Evolutionary conservation across 2,888 invertebrate genomes (phyloP).

Genomic region (Drosophila austrosaltans): DNA sequence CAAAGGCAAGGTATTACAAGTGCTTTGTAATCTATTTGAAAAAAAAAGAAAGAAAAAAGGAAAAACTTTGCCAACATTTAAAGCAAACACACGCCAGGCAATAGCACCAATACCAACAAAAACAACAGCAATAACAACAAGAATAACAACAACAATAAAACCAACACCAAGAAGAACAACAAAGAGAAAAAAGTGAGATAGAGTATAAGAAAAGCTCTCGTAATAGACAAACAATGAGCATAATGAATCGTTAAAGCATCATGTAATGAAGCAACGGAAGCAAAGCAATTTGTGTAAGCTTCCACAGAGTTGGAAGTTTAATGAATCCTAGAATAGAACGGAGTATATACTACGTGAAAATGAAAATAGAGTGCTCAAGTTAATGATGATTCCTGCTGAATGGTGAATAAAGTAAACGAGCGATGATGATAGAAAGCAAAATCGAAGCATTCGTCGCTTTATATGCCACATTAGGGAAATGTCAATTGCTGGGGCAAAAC

Average conservation of each 20-base stretch:
- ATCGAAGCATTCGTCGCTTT: slow-evolving; percentile 47
- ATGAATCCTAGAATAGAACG: slow-evolving; percentile 34
- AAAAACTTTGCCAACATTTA: slow-evolving; percentile 48
- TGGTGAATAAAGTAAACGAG: slow-evolving; percentile 13
- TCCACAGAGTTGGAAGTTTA: slow-evolving; percentile 42
- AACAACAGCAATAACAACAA: slow-evolving; percentile 15
- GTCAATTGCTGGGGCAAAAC: slow-evolving; percentile 51
- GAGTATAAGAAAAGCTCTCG: slow-evolving; percentile 42
- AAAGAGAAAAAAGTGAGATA: slow-evolving; percentile 11
- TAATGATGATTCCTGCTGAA: slow-evolving; percentile 50
- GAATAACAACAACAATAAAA: slow-evolving; percentile 28
- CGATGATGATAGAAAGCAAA: slow-evolving; percentile 22
- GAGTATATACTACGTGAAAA: slow-evolving; percentile 2
- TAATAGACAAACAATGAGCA: slow-evolving; percentile 71
- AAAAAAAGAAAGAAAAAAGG: slow-evolving; percentile 8
- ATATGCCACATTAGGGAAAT: slow-evolving; percentile 54
- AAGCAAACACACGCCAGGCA: slow-evolving; percentile 32
- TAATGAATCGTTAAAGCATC: slow-evolving; percentile 57
- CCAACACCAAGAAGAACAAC: background rate
- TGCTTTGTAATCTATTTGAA: slow-evolving; percentile 72
- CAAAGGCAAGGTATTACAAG: slow-evolving; percentile 53
- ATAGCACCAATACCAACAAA: slow-evolving; percentile 1
- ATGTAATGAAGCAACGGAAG: slow-evolving; percentile 63
- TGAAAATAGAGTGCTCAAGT: slow-evolving; percentile 50
- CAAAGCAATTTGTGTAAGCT: slow-evolving; percentile 65